Evolutionary conservation across 2,797 vertebrate genomes (phyloP).

Genomic region (Chaunax sp.): DNA sequence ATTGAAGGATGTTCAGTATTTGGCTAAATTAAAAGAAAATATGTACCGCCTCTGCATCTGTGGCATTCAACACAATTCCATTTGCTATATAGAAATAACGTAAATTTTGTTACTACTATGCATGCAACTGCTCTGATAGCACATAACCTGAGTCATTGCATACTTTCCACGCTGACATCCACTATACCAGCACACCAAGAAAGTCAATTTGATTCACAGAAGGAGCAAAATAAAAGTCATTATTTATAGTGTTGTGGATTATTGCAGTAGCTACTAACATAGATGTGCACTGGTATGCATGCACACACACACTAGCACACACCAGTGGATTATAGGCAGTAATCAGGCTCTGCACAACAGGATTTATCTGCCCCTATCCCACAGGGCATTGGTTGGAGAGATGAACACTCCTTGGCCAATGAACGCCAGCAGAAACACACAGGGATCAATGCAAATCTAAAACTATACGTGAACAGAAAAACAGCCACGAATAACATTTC

Average conservation of each 20-base stretch:
- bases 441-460: background rate
- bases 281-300: slow-evolving; percentile 42
- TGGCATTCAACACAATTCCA: background rate
- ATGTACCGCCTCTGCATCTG: background rate
- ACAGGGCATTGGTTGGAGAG: slow-evolving; percentile 61
- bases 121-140: background rate
- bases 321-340: slow-evolving; percentile 78
- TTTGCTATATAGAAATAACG: background rate
- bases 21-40: background rate
- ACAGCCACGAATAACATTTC: slow-evolving; percentile 15
- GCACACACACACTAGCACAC: slow-evolving; percentile 35
- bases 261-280: slow-evolving; percentile 55
- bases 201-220: slow-evolving; percentile 52
- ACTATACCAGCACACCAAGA: slow-evolving; percentile 28
- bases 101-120: background rate
- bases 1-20: background rate
- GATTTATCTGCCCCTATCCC: slow-evolving; percentile 75
- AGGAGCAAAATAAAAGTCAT: slow-evolving; percentile 65
- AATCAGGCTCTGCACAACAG: slow-evolving; percentile 83
- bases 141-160: background rate
- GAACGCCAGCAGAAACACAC: slow-evolving; percentile 36
- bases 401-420: slow-evolving; percentile 54
- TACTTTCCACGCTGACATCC: slow-evolving; percentile 21
- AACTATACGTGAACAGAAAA: background rate
- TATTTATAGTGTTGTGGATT: slow-evolving; percentile 82